Percentiles rank a stretch among this genome's conserved stretches.
Evolutionary conservation across 2,888 invertebrate genomes (phyloP).

Genomic region (Lycia hirtaria): DNA sequence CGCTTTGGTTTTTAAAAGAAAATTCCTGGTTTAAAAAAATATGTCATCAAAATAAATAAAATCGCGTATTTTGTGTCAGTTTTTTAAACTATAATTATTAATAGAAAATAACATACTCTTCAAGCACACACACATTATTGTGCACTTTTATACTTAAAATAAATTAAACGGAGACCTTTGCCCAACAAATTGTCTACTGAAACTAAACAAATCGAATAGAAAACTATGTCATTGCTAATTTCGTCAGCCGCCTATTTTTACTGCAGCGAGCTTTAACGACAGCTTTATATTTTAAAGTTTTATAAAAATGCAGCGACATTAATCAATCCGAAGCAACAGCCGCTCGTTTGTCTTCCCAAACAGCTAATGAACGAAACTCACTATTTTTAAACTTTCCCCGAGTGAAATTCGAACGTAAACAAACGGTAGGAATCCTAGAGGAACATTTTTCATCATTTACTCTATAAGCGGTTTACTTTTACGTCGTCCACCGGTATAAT

Average conservation of each 20-base stretch:
- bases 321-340: constrained; percentile 17
- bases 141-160: no score
- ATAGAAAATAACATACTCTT: no score
- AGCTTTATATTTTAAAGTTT: background rate
- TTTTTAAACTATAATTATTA: no score
- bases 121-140: no score
- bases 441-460: constrained; percentile 75
- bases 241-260: background rate
- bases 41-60: no score
- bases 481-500: constrained; percentile 48
- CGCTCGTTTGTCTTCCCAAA: constrained; percentile 17
- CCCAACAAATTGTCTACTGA: no score
- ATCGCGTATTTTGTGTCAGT: no score
- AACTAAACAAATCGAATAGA: no score
- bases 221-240: background rate
- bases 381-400: constrained; percentile 34
- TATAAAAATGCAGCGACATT: constrained; percentile 5
- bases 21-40: no score
- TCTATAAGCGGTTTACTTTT: constrained; percentile 68
- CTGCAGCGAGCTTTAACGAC: background rate
- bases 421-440: constrained; percentile 49
- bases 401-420: constrained; percentile 32
- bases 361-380: constrained; percentile 17
- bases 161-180: no score
- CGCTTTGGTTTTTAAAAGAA: no score